A percentile compares a stretch with the other conserved stretches of the same genome.
Evolutionary conservation across 2,113 vertebrate genomes (phyloP).

Genomic region (Mohoua ochrocephala): DNA sequence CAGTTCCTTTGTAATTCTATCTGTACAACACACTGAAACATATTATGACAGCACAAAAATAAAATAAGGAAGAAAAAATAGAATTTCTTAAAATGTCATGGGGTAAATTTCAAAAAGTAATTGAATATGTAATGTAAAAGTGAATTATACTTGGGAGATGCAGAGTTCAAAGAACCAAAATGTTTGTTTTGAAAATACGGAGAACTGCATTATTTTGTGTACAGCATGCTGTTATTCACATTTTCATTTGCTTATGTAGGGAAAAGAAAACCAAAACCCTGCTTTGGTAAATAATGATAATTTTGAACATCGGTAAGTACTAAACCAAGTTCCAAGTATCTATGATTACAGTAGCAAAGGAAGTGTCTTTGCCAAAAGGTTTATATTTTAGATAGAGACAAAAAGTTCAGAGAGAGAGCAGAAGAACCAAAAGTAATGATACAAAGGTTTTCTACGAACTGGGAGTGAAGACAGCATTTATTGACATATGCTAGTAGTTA

Average conservation of each 20-base stretch:
- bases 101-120: not conserved
- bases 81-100: not conserved
- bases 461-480: not conserved
- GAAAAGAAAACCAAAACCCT: not conserved
- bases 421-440: not conserved
- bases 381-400: not conserved
- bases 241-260: not conserved
- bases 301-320: not conserved
- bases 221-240: not conserved
- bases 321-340: not conserved
- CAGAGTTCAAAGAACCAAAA: not conserved
- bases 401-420: not conserved
- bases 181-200: not conserved
- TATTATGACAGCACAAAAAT: not conserved
- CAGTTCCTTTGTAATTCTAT: not conserved
- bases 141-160: not conserved
- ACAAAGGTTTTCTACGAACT: not conserved
- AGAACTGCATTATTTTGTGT: not conserved
- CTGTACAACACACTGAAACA: not conserved
- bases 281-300: not conserved
- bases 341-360: not conserved
- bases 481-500: not conserved
- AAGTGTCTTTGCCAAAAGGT: not conserved
- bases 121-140: not conserved
- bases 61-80: not conserved